Evolutionary conservation across 1,140 invertebrate genomes (phyloP).

Genomic region (Lycorma delicatula): DNA sequence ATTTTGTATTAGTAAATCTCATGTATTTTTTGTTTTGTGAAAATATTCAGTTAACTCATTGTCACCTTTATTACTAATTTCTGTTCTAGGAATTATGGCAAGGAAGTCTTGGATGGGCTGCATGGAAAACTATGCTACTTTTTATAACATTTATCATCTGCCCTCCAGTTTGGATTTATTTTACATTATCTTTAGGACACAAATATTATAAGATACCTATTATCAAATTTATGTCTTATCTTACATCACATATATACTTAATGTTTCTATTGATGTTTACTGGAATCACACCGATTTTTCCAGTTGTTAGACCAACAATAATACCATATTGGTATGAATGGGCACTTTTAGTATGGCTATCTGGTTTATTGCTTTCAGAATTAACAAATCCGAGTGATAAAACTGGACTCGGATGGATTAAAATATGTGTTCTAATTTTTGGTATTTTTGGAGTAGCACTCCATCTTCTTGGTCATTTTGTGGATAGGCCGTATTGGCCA

Average conservation of each 20-base stretch:
- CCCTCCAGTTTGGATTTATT: constrained; percentile 92
- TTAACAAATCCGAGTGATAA: constrained; percentile 94
- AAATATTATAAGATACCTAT: constrained; percentile 94
- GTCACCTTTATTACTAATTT: too few species aligned
- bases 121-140: constrained; percentile 87
- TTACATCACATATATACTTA: constrained; percentile 96
- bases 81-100: constrained; percentile 90
- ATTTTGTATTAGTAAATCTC: too few species aligned
- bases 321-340: constrained; percentile 92
- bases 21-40: too few species aligned
- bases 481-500: constrained; percentile 58
- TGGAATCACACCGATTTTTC: constrained; percentile 82
- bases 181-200: constrained; percentile 90
- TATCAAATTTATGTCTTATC: constrained; percentile 98
- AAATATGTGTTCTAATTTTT: constrained; percentile 83
- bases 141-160: constrained; percentile 86
- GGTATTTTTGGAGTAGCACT: constrained; percentile 85
- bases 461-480: constrained; percentile 67
- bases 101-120: constrained; percentile 89
- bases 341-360: constrained; percentile 90
- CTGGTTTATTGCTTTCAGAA: constrained; percentile 90
- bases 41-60: too few species aligned
- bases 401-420: constrained; percentile 87
- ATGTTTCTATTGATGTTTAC: constrained; percentile 87
- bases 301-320: constrained; percentile 56